These are phyloP conservation scores for Zaprionus lachaisei DNA, from an alignment of 1,140 invertebrate species.

Conservation along the genomic window DNA sequence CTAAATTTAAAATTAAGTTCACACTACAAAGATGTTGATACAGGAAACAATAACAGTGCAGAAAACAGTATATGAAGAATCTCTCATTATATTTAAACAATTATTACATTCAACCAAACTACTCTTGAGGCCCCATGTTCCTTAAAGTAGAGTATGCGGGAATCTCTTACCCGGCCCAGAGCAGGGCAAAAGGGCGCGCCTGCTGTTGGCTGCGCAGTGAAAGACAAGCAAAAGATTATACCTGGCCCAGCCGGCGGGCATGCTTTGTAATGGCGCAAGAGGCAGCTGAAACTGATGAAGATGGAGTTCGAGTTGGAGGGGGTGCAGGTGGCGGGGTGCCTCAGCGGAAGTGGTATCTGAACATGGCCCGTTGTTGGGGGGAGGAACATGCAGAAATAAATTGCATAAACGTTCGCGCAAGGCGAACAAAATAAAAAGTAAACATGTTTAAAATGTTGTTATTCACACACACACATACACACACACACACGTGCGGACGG, in stretches of 20 bases:
- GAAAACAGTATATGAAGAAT: too few relatives aligned
- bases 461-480: conserved; percentile 66
- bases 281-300: conserved; percentile 25
- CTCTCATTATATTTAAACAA: too few relatives aligned
- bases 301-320: conserved; percentile 12
- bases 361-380: neutral
- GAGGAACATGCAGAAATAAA: conserved; percentile 69
- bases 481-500: conserved; percentile 22
- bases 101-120: neutral
- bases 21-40: too few relatives aligned
- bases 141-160: neutral
- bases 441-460: conserved; percentile 83
- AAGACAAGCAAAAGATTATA: conserved; percentile 80
- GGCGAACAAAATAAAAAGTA: conserved; percentile 66
- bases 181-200: conserved; percentile 11
- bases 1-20: neutral
- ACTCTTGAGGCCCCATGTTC: neutral
- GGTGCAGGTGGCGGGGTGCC: neutral
- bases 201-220: conserved; percentile 46
- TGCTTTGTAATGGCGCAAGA: conserved; percentile 69
- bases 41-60: too few relatives aligned
- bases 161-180: conserved; percentile 2
- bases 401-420: conserved; percentile 68
- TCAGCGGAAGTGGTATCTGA: neutral
- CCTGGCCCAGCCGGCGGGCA: conserved; percentile 72